Evolutionary conservation across 2,888 invertebrate genomes (phyloP).

Genomic region (Caenorhabditis sinica): DNA sequence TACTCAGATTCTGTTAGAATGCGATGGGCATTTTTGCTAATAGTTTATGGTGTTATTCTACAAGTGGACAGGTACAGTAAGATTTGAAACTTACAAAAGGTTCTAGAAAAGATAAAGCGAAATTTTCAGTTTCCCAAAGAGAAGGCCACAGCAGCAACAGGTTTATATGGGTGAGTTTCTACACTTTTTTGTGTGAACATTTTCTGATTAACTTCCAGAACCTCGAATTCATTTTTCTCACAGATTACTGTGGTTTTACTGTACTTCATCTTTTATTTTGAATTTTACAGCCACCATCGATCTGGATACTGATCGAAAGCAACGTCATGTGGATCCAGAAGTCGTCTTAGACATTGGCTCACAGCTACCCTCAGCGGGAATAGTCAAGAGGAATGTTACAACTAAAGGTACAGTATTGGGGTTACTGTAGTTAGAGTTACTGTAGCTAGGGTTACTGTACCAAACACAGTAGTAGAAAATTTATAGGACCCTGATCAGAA

Average conservation of each 20-base stretch:
- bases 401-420: not conserved
- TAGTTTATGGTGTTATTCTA: not conserved
- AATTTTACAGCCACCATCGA: conserved; percentile 40
- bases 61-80: conserved; percentile 35
- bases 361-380: conserved; percentile 5
- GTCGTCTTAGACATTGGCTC: conserved; percentile 34
- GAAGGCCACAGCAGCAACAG: conserved; percentile 2
- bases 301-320: conserved; percentile 35
- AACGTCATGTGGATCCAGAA: conserved; percentile 26
- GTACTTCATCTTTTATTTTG: not conserved
- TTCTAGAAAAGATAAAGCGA: not conserved
- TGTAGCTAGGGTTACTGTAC: not conserved
- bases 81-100: not conserved
- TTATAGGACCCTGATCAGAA: too few species aligned
- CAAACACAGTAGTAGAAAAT: too few species aligned
- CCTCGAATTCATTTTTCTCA: not conserved
- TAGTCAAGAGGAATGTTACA: conserved; percentile 21
- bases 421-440: not conserved
- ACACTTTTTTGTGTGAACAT: not conserved
- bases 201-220: not conserved
- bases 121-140: conserved; percentile 47
- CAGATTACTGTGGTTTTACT: not conserved
- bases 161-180: conserved; percentile 43
- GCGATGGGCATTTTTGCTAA: conserved; percentile 20
- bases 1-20: conserved; percentile 7